Conservation (phyloP, 2,113 vertebrate genomes). For the Sakesphorus luctuosus region DNA sequence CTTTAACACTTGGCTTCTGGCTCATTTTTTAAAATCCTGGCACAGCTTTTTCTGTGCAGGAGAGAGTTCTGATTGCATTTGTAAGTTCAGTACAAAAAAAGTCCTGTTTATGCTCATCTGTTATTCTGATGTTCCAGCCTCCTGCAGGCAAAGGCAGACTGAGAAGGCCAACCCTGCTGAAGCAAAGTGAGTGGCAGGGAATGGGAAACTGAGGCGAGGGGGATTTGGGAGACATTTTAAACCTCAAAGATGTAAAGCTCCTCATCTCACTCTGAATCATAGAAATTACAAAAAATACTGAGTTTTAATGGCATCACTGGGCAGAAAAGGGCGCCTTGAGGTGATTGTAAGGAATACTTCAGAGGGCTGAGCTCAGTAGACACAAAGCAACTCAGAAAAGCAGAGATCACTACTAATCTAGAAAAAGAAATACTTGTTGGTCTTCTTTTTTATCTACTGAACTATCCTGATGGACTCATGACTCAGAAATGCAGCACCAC, state of each 20-base stretch:
- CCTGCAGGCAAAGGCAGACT: rapidly evolving
- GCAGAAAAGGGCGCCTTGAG: background rate
- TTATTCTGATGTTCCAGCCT: background rate
- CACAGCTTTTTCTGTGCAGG: background rate
- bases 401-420: background rate
- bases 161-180: background rate
- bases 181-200: background rate
- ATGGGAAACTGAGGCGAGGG: rapidly evolving
- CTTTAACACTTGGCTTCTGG: background rate
- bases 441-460: background rate
- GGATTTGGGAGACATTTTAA: background rate
- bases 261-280: background rate
- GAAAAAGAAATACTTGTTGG: background rate
- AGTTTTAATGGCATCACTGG: background rate
- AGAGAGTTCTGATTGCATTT: background rate
- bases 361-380: background rate
- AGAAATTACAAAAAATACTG: background rate
- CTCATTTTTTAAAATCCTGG: background rate
- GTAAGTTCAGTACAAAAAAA: background rate
- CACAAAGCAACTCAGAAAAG: background rate
- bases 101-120: background rate
- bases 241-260: background rate
- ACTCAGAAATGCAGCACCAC: background rate
- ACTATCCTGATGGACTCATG: background rate
- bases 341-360: background rate